Base-by-base conservation (phyloP, 2,797 vertebrate genomes). In the Mallotus villosus region DNA sequence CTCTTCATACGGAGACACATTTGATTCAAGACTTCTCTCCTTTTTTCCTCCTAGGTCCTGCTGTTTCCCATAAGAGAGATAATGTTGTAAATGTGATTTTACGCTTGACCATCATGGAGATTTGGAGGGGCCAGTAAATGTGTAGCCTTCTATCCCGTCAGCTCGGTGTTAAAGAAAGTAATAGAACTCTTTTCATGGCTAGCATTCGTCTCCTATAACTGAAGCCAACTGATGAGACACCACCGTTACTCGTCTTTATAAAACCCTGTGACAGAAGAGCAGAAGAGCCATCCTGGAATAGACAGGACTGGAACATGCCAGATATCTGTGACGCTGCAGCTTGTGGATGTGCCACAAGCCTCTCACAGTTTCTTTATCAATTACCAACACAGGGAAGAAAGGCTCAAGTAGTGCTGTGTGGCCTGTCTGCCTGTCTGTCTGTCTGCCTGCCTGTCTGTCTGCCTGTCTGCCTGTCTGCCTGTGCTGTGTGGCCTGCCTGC, bases 131-230 rank as follows among this genome's bases (percentile, higher is more conserved):
- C 51, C 49, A 67, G 68, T 74, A 59, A 70, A 65, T 62, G 51
- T 24, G 14, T 62, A 73, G 73, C 71, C 2, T 81, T 76, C 64
- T 32, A n/a, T 80, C 80, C 74, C 66, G 63, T 85, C 71, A 59
- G 74, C 83, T 74, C 67, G 32, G 72, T 79, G 68, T 86, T 88
- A 79, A 81, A 83, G 66, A 71, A 62, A 81, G 75, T 82, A 82
- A 87, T 76, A 70, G 49, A 83, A 77, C 81, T 65, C 55, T 75
- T 86, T 85, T 87, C 78, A 78, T 75, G 77, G 84, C 74, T 71
- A 74, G 51, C 51, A 73, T 85, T 86, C 73, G 73, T 86, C 76
- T 81, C 81, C 74, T 22, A 25, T 59, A 64, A 64, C 14, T 58
- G 74, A 55, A 55, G 74, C 76, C 55, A 80, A 81, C 71, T 68